Base-by-base conservation (phyloP, 2,888 invertebrate genomes). In the Anoplius nigerrimus region DNA sequence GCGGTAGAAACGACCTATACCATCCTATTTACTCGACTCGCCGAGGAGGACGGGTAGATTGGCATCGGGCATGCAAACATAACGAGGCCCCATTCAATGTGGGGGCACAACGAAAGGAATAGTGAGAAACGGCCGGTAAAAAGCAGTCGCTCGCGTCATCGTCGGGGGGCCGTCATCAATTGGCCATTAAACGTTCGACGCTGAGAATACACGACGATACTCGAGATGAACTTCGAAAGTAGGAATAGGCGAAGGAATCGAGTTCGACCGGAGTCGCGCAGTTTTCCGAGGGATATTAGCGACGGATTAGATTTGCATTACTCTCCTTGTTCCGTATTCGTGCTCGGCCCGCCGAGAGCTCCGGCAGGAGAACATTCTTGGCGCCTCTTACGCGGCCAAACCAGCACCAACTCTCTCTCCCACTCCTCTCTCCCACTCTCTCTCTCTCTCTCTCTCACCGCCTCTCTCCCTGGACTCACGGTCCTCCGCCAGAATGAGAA, bases 281-380 rank as follows among this genome's bases (percentile, higher is more conserved):
- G 15, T 21, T 20, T 58, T 62, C 46, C 62, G 6, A 34, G 11
- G 64, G 66, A 63, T 62, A 74, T 63, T 69, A 67, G 60, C 48
- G 34, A 69, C 73, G 63, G 71, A 79, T 79, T 69, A 66, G 72
- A 71, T 72, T 77, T 74, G 63, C 72, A 63, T 79, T 58, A 61
- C 63, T 72, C 63, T 72, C 57, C 77, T 74, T 67, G 65, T 76
- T 76, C 60, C 68, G 67, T 68, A 74, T 79, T 76, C 71, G 58
- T 13, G 4, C 42, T 11, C 45, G 51, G 59, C 54, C 51, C 46
- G 43, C 46, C n/a, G n/a, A n/a, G 42, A 52, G 66, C 22, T 59
- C 67, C 59, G 62, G 66, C 67, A 54, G 70, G 63, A 71, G 63
- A 71, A 74, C 69, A 79, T 74, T 69, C 77, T 72, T 66, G 72